Base-by-base conservation (phyloP, 2,113 vertebrate species). In the Pseudopipra pipra region DNA sequence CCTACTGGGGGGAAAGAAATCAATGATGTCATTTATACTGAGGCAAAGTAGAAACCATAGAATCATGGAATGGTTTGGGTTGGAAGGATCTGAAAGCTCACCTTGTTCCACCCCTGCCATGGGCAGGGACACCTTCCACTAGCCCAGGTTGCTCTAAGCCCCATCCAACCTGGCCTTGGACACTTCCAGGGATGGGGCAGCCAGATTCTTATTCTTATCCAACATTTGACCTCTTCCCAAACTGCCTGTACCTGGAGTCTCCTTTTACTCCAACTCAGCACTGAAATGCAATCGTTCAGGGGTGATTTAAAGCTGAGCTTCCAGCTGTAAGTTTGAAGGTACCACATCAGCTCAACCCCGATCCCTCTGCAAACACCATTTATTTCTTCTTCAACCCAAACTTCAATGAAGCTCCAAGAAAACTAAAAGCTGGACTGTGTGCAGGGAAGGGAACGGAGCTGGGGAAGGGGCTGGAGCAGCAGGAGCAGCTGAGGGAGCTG, bases 81-180 rank as follows among this genome's bases (percentile, higher is more conserved):
- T 49, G 58, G 30, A 43, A 88, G 30, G 4, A 35, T 8, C 30
- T 8, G 21, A 43, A 72, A 88, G 4, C 13, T 3, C 41, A 30
- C 21, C n/a, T 7, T 20, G 5, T 24, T 0, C 49, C 28, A 37
- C 5, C 12, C 18, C 17, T 71, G 65, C 24, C 30, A 30, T 8
- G n/a, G 23, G 23, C 56, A 62, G 56, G 23, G 41, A 30, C 49
- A 72, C 21, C 49, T 65, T 10, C 31, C 43, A 65, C 24, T 21
- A 0, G 35, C 25, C n/a, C 47, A 62, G n/a, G 28, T 0, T 54
- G 28, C 28, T 78, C 56, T 66, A 71, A 79, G 24, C 24, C 24
- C 15, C 0, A 2, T 47, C 24, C 41, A 55, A 0, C 12, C 43
- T 51, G 35, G 21, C n/a, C 31, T 18, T 25, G 58, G 30, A 5